phyloP scores from a whole-genome alignment of 2,888 invertebrate genomes.

The Euzetes globulus region DNA sequence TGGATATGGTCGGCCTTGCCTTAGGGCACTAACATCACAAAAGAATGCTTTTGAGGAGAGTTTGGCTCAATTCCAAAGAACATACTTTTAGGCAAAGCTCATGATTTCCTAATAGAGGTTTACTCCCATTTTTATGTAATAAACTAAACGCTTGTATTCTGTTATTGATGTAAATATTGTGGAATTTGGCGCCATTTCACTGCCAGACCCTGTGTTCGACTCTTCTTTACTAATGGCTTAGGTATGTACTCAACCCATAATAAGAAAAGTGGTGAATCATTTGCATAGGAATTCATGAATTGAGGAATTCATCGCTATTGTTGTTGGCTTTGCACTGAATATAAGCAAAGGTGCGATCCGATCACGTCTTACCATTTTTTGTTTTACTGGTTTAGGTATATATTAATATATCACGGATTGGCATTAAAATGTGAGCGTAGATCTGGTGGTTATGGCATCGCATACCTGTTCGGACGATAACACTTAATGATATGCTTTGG shows the following conservation, averaged over 20 bases:
- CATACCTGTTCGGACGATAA: slow-evolving; percentile 13
- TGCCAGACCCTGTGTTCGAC: background rate
- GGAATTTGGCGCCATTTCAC: background rate
- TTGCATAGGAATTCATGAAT: background rate
- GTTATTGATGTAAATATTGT: background rate
- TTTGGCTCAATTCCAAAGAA: background rate
- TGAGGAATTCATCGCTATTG: background rate
- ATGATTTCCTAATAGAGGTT: background rate
- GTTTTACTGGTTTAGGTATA: background rate
- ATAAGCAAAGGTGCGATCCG: background rate
- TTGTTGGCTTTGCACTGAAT: background rate
- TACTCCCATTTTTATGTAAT: background rate
- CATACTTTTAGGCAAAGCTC: background rate
- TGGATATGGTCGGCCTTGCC: background rate
- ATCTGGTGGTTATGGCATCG: background rate
- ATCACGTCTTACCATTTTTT: background rate
- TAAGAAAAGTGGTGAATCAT: background rate
- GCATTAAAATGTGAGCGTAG: background rate
- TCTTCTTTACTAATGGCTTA: background rate
- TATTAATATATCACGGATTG: slow-evolving; percentile 19
- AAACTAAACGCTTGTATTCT: background rate
- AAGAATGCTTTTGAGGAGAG: background rate
- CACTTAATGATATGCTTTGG: slow-evolving; percentile 11
- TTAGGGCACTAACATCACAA: background rate
- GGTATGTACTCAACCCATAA: background rate